Evolutionary conservation across 2,113 vertebrate genomes (phyloP), one percentile per base, ranked within the genome.

Genomic region (Toxostoma redivivum): DNA sequence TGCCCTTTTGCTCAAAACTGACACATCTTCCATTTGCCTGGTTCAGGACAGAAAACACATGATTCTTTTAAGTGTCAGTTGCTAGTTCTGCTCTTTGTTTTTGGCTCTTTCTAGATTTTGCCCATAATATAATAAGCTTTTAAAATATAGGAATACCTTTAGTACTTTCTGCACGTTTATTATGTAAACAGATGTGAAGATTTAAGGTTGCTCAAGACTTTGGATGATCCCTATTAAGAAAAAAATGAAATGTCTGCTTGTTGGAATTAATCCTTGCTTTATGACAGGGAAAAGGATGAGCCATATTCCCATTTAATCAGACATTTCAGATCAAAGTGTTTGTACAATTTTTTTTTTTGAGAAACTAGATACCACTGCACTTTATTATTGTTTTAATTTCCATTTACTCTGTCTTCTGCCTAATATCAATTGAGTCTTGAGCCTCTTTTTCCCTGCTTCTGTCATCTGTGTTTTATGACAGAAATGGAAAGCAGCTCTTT

Each of bases 361-460:
- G 20, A 38, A 38, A n/a, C 28, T 66, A 47, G 20, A 37, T 65
- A 27, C 14, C 19, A 28, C 72, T 81, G 12, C 13, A 27, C 50
- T 93, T 95, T 67, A 50, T 92, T 64, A 44, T 53, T 88, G 9
- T 31, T 89, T 79, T 79, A 84, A 85, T 90, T 93, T 88, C 58
- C 40, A n/a, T 70, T 66, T 70, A 37, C 19, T 91, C 81, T 10
- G 1, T 61, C 54, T 85, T 50, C 67, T 69, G 7, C n/a, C 44
- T 62, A 50, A 74, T 62, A 71, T 51, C 48, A 53, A 1, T n/a
- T 66, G 77, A 92, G 47, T 80, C 69, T 58, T 69, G 77, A 70
- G 48, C 42, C 40, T 80, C 22, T 86, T 70, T 85, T 40, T 24
- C 24, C 19, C 8, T 5, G 18, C 9, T 71, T 70, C 65, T 93